Conservation (phyloP, 2,113 vertebrate genomes). For the Crotalus viridis region DNA sequence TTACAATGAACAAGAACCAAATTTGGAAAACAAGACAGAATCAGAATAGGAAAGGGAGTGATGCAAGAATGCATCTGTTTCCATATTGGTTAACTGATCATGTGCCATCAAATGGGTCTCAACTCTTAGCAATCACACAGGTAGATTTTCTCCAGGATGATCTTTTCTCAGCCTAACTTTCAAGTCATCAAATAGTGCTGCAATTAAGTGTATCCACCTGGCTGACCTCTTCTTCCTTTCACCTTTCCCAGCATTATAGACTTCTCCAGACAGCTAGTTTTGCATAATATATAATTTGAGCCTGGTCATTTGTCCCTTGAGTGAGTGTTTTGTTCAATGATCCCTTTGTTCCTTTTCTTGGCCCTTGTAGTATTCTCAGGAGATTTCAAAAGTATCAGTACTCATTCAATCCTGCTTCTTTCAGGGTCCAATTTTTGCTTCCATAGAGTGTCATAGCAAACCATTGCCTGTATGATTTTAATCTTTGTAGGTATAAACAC, state of each 20-base stretch:
- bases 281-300: not conserved
- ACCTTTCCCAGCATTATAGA: not conserved
- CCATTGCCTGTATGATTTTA: not conserved
- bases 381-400: not conserved
- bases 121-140: not conserved
- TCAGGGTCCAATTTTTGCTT: not conserved
- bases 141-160: not conserved
- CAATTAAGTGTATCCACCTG: not conserved
- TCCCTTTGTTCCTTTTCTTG: not conserved
- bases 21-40: not conserved
- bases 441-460: not conserved
- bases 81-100: not conserved
- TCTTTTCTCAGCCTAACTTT: not conserved
- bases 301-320: not conserved
- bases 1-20: not conserved
- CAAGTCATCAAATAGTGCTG: not conserved
- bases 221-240: not conserved
- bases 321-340: not conserved
- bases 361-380: not conserved
- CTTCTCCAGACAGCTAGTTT: not conserved
- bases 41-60: not conserved
- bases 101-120: not conserved
- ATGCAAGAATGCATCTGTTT: not conserved
- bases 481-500: not conserved
- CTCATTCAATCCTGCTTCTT: not conserved